Conservation (phyloP, 2,113 vertebrate species). For the Puffinus mauretanicus region DNA sequence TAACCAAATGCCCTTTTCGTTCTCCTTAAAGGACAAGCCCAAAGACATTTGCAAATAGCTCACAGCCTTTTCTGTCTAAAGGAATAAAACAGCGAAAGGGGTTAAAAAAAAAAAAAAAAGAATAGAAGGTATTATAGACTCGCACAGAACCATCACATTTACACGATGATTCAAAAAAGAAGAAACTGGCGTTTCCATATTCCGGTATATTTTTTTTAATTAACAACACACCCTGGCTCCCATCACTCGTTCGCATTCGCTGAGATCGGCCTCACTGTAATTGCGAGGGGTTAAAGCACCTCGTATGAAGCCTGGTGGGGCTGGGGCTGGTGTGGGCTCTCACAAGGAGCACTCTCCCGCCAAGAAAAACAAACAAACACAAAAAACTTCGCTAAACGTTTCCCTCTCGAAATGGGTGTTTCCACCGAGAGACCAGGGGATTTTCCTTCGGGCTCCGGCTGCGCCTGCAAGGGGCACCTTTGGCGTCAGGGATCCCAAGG, state of each 20-base stretch:
- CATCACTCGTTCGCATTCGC: not conserved
- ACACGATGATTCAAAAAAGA: not conserved
- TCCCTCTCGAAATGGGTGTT: not conserved
- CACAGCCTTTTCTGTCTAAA: not conserved
- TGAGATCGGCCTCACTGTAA: conserved; percentile 1
- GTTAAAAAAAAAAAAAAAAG: too few species aligned
- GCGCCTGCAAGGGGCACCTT: not conserved
- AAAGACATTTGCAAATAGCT: not conserved
- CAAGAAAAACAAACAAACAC: conserved; percentile 2
- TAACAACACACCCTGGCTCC: not conserved
- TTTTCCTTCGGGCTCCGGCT: not conserved
- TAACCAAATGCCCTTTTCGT: not conserved
- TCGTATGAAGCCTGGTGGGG: not conserved
- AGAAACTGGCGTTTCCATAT: not conserved
- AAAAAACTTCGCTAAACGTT: not conserved
- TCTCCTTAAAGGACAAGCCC: not conserved
- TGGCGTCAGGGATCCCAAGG: not conserved
- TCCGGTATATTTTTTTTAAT: not conserved
- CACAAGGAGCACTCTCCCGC: not conserved
- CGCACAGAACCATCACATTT: not conserved
- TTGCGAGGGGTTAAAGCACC: not conserved
- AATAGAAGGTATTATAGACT: not conserved
- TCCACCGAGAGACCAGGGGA: not conserved
- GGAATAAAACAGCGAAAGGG: not conserved
- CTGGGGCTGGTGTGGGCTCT: not conserved